Base-by-base conservation (phyloP, 2,888 invertebrate species). In the Tinea pellionella region DNA sequence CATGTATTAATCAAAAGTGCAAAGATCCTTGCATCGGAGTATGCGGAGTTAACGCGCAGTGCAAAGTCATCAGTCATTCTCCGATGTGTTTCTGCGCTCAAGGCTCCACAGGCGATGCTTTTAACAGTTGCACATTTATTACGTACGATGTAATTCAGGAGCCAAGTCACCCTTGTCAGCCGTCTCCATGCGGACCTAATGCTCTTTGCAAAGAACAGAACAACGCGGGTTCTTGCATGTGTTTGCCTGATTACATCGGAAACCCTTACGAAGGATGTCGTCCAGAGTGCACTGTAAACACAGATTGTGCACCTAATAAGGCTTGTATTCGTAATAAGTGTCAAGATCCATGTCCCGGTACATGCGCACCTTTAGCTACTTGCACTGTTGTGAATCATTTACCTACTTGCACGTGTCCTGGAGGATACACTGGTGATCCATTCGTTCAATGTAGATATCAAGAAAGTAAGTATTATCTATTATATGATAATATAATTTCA, bases 251-350 rank as follows among this genome's bases (percentile, higher is more conserved):
- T 63, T 93, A 92, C 69, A 89, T 91, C 64, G 95, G 95, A 65
- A 93, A 94, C 75, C 94, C 94, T 18, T 93, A 94, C 65, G 92
- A 92, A 79, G 92, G 92, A 32, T 94, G 94, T 72, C 88, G 93
- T 61, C 93, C 93, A 4, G 93, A 94, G 82, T 94, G 94, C 75
- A 87, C 89, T 0, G 74, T 92, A 0, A 93, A 92, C 73, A 90
- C 91, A 0, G 94, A 94, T 71, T 94, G 94, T 71, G 78, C 91
- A 11, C 89, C 92, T 12, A 90, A 91, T 67, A 90, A 85, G 69
- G 92, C 93, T 29, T 94, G 94, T 67, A 89, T 93, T 24, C 89
- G 91, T 64, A 91, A 91, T 68, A 93, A 92, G 78, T 94, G 94
- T 72, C 87, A 89, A 69, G 92, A 94, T 75, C 94, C 94, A 29